Percentiles rank a stretch among this genome's conserved stretches.
Conservation (phyloP, 2,113 vertebrate genomes). For the Cervus canadensis region DNA sequence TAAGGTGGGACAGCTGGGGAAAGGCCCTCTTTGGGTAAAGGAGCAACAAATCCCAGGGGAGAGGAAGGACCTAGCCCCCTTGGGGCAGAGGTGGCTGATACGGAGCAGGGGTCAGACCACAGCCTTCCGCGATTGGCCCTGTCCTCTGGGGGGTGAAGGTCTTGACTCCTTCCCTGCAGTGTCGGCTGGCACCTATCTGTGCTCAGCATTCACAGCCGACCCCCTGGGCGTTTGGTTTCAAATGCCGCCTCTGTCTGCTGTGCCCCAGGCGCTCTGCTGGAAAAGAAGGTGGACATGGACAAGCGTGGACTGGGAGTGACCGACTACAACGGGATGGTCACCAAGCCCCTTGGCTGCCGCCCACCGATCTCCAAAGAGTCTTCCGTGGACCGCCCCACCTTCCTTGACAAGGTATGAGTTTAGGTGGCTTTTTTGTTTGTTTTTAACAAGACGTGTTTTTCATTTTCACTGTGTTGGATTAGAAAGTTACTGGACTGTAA, state of each 20-base stretch:
- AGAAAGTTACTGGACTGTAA: not conserved
- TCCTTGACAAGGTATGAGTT: constrained; percentile 92
- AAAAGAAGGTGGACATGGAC: constrained; percentile 99
- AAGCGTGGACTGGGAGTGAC: constrained; percentile 96
- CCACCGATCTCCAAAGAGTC: constrained; percentile 98
- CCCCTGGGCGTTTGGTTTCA: not conserved
- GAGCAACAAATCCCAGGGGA: fast-evolving
- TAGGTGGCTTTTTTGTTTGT: not conserved
- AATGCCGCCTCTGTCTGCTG: not conserved
- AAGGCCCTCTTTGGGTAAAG: not conserved
- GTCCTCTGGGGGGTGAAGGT: not conserved
- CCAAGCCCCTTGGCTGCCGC: constrained; percentile 94
- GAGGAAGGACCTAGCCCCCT: not conserved
- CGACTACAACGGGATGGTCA: constrained; percentile 94
- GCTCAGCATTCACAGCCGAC: not conserved
- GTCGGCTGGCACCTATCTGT: fast-evolving
- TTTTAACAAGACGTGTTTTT: not conserved
- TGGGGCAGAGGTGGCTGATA: no score
- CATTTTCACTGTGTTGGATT: not conserved
- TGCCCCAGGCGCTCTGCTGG: constrained; percentile 92
- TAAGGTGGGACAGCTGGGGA: not conserved
- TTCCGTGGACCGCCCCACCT: constrained; percentile 93
- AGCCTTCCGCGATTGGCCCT: fast-evolving
- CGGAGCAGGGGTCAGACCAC: not conserved
- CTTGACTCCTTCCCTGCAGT: not conserved